phyloP scores from a whole-genome alignment of 1,140 invertebrate genomes.

The Hyphantria cunea region DNA sequence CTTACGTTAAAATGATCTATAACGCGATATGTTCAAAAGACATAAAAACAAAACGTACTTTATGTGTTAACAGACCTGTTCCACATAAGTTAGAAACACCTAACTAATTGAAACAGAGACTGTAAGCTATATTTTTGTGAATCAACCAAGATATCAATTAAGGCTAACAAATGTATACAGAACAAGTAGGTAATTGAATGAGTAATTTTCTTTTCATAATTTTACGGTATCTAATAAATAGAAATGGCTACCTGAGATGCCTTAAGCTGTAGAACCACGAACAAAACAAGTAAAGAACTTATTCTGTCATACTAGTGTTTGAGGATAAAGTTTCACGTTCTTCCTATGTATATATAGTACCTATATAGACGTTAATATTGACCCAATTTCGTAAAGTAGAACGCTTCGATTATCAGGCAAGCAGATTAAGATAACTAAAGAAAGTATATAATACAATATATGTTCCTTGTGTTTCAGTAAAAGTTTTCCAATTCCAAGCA shows the following conservation, averaged over 20 bases:
- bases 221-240: conserved; percentile 25
- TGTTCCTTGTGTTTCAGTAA: no score
- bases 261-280: conserved; percentile 22
- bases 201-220: neutral
- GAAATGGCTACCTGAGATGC: conserved; percentile 3
- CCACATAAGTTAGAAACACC: neutral
- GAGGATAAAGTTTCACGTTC: conserved; percentile 27
- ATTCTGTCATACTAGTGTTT: conserved; percentile 33
- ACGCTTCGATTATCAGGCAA: conserved; percentile 22
- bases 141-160: neutral
- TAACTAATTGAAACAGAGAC: neutral
- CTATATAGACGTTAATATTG: conserved; percentile 34
- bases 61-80: conserved; percentile 3
- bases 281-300: conserved; percentile 34
- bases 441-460: no score
- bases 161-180: neutral
- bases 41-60: conserved; percentile 17
- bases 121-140: neutral
- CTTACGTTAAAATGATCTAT: conserved; percentile 22
- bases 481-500: no score
- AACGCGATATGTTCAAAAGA: conserved; percentile 13
- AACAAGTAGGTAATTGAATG: no score
- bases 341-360: conserved; percentile 32
- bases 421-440: conserved; percentile 5
- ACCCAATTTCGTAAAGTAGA: conserved; percentile 33